Percentiles rank a stretch among this genome's conserved stretches.
Evolutionary conservation across 2,797 vertebrate genomes (phyloP).

Genomic region (Acanthiza pusilla): DNA sequence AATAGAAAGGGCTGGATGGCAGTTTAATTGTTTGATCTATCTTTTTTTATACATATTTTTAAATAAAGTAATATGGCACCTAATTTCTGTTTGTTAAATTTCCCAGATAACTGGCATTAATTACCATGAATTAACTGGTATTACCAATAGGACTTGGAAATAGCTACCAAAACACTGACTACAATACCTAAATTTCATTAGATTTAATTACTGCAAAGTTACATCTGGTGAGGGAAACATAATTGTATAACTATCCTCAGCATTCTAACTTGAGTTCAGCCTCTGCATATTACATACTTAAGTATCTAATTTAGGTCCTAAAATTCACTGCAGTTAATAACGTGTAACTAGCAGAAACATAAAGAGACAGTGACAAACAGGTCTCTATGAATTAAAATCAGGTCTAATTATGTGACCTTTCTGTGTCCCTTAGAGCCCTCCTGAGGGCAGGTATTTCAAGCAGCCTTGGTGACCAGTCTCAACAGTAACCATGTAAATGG

Average conservation of each 20-base stretch:
- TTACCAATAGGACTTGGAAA: conserved; percentile 54
- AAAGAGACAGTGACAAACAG: conserved; percentile 73
- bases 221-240: conserved; percentile 63
- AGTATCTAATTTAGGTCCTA: conserved; percentile 51
- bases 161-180: conserved; percentile 60
- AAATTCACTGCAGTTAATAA: conserved; percentile 72
- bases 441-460: conserved; percentile 76
- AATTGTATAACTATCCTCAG: conserved; percentile 58
- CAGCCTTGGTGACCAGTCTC: conserved; percentile 75
- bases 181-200: conserved; percentile 59
- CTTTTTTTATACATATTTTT: not conserved
- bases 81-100: conserved; percentile 37
- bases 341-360: conserved; percentile 62
- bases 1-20: not conserved
- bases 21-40: not conserved
- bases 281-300: conserved; percentile 54
- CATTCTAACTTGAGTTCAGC: conserved; percentile 54
- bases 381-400: conserved; percentile 85
- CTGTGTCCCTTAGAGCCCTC: conserved; percentile 77
- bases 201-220: conserved; percentile 66
- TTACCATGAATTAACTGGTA: conserved; percentile 51
- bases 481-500: conserved; percentile 82
- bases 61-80: not conserved
- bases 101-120: conserved; percentile 50
- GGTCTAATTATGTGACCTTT: conserved; percentile 87